Evolutionary conservation across 1,140 invertebrate genomes (phyloP), one percentile per base, ranked within the genome.

Genomic region (Trachelipus rathkii): DNA sequence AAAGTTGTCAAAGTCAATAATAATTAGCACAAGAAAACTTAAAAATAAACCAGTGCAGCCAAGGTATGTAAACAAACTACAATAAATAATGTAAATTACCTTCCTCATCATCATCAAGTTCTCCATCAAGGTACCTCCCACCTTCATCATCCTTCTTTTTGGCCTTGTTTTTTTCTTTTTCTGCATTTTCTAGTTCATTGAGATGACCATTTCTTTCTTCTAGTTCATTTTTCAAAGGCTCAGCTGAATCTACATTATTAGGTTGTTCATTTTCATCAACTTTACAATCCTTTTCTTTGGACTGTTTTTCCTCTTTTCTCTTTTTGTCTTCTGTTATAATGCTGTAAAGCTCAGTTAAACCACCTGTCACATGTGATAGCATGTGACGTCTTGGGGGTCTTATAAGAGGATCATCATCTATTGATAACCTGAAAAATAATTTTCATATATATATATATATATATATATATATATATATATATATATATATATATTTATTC

Each of bases 321-420:
- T 72, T 46, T 75, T 80, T 19, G 75, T 77, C 45, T 70, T 44
- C 44, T 50, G 77, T 76, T 33, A 78, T 72, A 15, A 44, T 24
- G 21, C 78, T 77, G 44, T 78, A 81, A 33, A 81, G 75, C 19
- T 74, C 53, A 5, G 44, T 74, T 15, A 81, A 66, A 50, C 79
- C 79, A 8, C 79, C 79, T 13, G 79, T 81, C 15, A 81, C 71
- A 46, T 81, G 79, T 46, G 77, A 77, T 33, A 81, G 77, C 71
- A 77, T 78, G 72, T 81, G 79, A 15, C 77, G 79, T 68, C 72
- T 81, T 43, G 79, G 79, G 19, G 79, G 79, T 72, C 79, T 75
- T 44, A 81, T 81, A 0, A 81, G 75, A 23, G 79, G 79, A 46
- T 78, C 66, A 71, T 81, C 79, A 73, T 81, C 79, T 74, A 77